Evolutionary conservation across 2,797 vertebrate species (phyloP).

Genomic region (Parauchenoglanis punctatus): DNA sequence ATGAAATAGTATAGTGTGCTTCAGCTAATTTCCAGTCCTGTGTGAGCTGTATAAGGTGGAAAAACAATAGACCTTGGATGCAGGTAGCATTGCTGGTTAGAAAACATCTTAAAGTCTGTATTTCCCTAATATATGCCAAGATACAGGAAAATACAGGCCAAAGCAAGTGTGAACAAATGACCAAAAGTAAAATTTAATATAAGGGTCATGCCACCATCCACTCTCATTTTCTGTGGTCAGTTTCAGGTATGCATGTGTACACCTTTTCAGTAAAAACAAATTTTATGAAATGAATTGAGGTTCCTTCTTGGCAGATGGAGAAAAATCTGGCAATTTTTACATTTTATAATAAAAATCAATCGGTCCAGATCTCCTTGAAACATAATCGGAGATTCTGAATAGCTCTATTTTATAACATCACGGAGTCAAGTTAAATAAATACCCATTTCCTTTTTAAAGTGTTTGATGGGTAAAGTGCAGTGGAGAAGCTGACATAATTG

Average conservation of each 20-base stretch:
- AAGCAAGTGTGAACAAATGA: neutral
- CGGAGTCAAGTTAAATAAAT: neutral
- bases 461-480: neutral
- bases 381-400: neutral
- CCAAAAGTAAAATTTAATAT: neutral
- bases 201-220: neutral
- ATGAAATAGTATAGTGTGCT: neutral
- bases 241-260: neutral
- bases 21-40: neutral
- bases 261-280: neutral
- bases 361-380: neutral
- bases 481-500: neutral
- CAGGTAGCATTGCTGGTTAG: neutral
- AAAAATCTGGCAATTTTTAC: neutral
- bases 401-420: neutral
- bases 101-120: neutral
- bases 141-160: neutral
- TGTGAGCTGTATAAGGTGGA: neutral
- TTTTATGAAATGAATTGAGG: neutral
- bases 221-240: neutral
- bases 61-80: neutral
- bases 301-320: neutral
- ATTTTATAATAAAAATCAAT: neutral
- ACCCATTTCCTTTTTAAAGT: neutral
- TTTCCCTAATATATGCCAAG: neutral